Conservation (phyloP, 2,888 invertebrate genomes). For the Prosapia bicincta region DNA sequence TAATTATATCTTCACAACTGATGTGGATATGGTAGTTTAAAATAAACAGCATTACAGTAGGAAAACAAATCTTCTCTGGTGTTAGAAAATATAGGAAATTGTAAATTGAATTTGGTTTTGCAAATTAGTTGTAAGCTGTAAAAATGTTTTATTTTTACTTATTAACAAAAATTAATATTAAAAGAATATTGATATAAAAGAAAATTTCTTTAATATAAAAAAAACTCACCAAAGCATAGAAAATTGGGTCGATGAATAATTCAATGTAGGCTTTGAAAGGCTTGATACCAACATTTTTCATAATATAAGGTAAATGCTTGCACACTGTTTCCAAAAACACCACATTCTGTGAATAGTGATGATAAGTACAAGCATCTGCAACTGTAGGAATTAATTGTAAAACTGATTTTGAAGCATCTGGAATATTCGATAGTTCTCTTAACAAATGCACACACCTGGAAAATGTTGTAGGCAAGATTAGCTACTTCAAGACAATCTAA, state of each 20-base stretch:
- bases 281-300: constrained; percentile 49
- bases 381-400: constrained; percentile 46
- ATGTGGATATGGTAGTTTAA: too few relatives aligned
- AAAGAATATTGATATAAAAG: too few relatives aligned
- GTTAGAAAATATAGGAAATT: too few relatives aligned
- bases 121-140: too few relatives aligned
- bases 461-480: too few relatives aligned
- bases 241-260: constrained; percentile 50
- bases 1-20: too few relatives aligned
- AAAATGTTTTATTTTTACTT: too few relatives aligned
- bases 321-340: constrained; percentile 51
- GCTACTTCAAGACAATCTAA: too few relatives aligned
- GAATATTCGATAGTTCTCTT: constrained; percentile 47
- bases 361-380: constrained; percentile 45
- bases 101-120: too few relatives aligned
- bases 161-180: too few relatives aligned
- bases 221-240: constrained; percentile 50
- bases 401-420: constrained; percentile 42
- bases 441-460: constrained; percentile 48
- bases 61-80: too few relatives aligned
- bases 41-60: too few relatives aligned
- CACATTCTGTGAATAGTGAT: constrained; percentile 51
- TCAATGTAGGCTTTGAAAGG: constrained; percentile 51
- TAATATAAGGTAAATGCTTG: constrained; percentile 50
- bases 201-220: background rate